phyloP scores from a whole-genome alignment of 2,113 vertebrate genomes.

The Cyprinodon brontotheroides region DNA sequence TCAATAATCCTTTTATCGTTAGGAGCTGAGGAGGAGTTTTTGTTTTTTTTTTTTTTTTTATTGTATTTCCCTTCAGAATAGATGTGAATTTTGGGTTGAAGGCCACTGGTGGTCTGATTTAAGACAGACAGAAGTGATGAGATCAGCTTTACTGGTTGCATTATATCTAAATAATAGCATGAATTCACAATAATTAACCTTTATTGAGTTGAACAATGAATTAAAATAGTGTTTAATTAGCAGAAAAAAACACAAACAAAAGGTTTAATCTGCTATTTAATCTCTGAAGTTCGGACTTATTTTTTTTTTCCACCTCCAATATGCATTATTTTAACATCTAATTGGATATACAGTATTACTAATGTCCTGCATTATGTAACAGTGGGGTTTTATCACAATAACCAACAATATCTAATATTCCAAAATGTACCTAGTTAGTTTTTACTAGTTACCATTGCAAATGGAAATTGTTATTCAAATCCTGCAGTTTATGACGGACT shows the following conservation, averaged over 20 bases:
- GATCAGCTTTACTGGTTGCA: no score
- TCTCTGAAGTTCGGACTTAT: background rate
- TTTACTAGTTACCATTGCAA: no score
- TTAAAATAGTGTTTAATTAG: background rate
- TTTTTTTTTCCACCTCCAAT: background rate
- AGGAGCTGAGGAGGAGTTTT: constrained; percentile 14
- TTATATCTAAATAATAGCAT: no score
- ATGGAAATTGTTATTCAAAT: no score
- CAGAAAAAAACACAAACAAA: background rate
- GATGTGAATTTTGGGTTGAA: background rate
- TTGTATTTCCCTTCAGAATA: background rate
- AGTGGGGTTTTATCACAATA: no score
- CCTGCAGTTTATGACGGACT: no score
- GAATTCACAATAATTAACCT: no score
- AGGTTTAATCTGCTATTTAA: background rate
- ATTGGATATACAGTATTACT: background rate
- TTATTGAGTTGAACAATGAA: no score
- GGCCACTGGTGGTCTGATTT: background rate
- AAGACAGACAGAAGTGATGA: background rate
- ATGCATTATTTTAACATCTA: background rate
- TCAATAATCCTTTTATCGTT: constrained; percentile 42
- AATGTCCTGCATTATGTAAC: no score
- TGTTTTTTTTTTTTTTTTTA: background rate
- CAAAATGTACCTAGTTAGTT: no score
- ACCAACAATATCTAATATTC: no score